These are phyloP conservation scores for Wasmannia auropunctata DNA, from an alignment of 1,140 invertebrate genomes.

Conservation along the genomic window DNA sequence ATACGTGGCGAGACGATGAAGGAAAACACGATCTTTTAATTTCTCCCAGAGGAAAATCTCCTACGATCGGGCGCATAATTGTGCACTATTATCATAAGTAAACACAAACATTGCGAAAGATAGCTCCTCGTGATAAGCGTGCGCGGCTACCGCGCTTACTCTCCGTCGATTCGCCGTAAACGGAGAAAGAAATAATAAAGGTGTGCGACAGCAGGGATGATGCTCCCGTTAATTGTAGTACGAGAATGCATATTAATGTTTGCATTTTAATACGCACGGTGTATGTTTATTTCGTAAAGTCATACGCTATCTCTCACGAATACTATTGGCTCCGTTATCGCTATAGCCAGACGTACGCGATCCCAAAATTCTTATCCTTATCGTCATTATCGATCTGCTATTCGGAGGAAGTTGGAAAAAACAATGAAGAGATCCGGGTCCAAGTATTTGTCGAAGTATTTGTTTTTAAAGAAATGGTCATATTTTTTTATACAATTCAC, in stretches of 20 bases:
- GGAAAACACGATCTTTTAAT: background rate
- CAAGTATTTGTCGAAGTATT: background rate
- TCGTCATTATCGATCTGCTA: background rate
- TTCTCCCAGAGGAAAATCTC: background rate
- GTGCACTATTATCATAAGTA: background rate
- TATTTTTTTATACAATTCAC: background rate
- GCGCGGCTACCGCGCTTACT: background rate
- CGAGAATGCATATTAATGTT: background rate
- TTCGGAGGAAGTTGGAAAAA: background rate
- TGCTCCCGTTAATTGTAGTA: background rate
- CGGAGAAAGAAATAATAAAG: background rate
- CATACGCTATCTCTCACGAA: background rate
- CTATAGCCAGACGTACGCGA: background rate
- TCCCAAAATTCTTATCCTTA: constrained; percentile 3
- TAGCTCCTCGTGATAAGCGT: constrained; percentile 1
- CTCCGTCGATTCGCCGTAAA: background rate
- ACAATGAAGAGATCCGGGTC: background rate
- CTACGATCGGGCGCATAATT: background rate
- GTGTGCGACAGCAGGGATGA: background rate
- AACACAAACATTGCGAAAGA: background rate
- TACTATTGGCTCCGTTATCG: background rate
- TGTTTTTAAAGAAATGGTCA: background rate
- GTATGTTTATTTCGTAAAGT: background rate
- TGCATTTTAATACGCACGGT: background rate
- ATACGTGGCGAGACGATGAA: background rate